phyloP scores from a whole-genome alignment of 2,797 vertebrate species.

The Eurystomus glaucurus region DNA sequence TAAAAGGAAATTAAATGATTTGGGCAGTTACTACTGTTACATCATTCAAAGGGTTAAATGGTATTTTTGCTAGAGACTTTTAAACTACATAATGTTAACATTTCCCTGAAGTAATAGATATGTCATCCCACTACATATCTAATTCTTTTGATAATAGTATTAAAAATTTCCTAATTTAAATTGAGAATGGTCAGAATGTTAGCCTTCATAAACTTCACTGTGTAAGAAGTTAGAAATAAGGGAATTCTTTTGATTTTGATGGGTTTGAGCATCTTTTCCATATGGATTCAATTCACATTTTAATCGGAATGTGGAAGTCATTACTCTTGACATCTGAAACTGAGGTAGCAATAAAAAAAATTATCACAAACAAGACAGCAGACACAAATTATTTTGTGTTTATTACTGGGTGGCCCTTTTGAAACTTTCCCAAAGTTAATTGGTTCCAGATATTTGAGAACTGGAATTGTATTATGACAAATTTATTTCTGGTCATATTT shows the following conservation, averaged over 20 bases:
- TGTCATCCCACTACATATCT: accelerated
- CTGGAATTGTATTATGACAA: slow-evolving; percentile 73
- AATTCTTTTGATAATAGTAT: neutral
- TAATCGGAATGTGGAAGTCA: slow-evolving; percentile 89
- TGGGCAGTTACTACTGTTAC: neutral
- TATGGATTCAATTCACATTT: slow-evolving; percentile 87
- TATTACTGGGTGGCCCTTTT: slow-evolving; percentile 88
- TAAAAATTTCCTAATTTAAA: neutral
- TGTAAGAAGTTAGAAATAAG: slow-evolving; percentile 49
- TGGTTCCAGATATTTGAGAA: slow-evolving; percentile 83
- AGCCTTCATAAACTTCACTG: slow-evolving; percentile 12
- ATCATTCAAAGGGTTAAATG: neutral
- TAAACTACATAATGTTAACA: neutral
- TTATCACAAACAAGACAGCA: slow-evolving; percentile 88
- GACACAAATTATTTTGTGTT: slow-evolving; percentile 89
- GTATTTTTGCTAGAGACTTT: slow-evolving; percentile 9
- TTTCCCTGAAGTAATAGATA: neutral
- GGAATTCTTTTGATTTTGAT: slow-evolving; percentile 65
- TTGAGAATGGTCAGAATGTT: neutral
- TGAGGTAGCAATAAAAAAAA: slow-evolving; percentile 89
- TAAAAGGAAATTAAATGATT: neutral
- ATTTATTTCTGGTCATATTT: slow-evolving; percentile 78
- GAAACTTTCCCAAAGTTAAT: slow-evolving; percentile 81
- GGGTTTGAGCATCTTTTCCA: slow-evolving; percentile 74
- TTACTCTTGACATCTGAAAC: slow-evolving; percentile 88